Evolutionary conservation across 1,140 invertebrate species (phyloP), one percentile per base, ranked within the genome.

Genomic region (Meteorus sp.): DNA sequence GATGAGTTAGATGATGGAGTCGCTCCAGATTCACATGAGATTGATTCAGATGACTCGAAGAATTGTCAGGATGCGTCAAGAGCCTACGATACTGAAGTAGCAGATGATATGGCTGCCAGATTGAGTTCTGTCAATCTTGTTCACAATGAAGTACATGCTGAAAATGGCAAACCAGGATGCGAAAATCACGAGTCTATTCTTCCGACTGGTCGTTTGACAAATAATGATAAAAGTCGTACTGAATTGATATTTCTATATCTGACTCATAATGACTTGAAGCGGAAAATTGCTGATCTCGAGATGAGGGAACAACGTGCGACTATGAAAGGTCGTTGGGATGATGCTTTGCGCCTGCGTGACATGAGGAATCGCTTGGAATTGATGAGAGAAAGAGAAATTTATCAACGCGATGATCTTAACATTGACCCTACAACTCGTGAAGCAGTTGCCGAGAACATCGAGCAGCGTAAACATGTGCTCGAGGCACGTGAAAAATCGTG

Each of bases 311-410:
- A 56, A 23, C 64, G 69, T 11, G 75, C 70, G 3, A 70, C 67
- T 39, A 65, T 56, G 2, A 70, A 68, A 22, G 71, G 73, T 2
- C 64, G 44, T 15, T 79, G 73, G 72, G 66, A 69, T 13, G 75
- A 79, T 7, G 74, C 74, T 0, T 19, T 79, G 5, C 65, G 77
- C 20, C 37, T 79, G 0, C 62, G 74, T n/a, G 74, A 76, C 31
- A 79, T 79, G 77, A 69, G 60, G 35, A 77, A 77, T 55, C 62
- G 61, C 13, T 23, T 79, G 20, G 73, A 68, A 45, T 54, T 79
- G 4, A 56, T 64, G 1, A 63, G 68, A 8, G 76, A 76, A 37
- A 72, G 65, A n/a, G 61, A 72, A 54, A 37, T 79, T 2, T 68
- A 70, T 48, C 62, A 70, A 9, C 70, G 68, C 9, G 54, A 64